phyloP scores from a whole-genome alignment of 30 jellyfish, hydroid and myxozoan genomes.

The Morbakka virulenta region DNA sequence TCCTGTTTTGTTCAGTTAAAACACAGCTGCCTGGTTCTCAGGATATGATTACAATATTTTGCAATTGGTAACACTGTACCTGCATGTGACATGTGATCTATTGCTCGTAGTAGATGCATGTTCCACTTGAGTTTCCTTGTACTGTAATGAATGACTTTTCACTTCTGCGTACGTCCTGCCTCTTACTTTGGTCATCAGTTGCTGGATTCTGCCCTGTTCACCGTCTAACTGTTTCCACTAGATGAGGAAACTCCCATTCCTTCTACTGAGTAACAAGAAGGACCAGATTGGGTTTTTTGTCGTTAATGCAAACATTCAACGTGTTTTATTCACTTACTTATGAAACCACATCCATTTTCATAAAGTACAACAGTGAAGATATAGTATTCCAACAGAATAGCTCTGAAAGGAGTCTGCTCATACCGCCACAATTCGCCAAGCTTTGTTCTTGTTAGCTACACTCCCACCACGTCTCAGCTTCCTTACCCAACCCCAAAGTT shows the following conservation, averaged over 20 bases:
- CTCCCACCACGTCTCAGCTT: too few species aligned
- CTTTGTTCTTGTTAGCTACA: too few species aligned
- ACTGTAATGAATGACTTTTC: slow-evolving; percentile 28
- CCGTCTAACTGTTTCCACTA: slow-evolving; percentile 27
- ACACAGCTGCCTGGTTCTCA: slow-evolving; percentile 37
- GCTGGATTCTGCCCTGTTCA: slow-evolving; percentile 51
- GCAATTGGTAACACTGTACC: slow-evolving; percentile 9
- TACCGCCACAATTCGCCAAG: too few species aligned
- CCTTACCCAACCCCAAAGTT: too few species aligned
- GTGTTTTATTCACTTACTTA: too few species aligned
- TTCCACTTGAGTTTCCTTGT: neutral
- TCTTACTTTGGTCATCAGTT: neutral
- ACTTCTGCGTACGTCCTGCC: slow-evolving; percentile 2
- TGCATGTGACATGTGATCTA: slow-evolving; percentile 43
- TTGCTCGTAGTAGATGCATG: slow-evolving; percentile 43
- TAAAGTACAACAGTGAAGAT: too few species aligned
- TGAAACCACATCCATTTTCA: too few species aligned
- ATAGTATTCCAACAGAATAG: too few species aligned
- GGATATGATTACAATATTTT: slow-evolving; percentile 19
- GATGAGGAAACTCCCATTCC: slow-evolving; percentile 44
- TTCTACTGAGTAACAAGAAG: slow-evolving; percentile 41
- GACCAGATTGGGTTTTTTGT: slow-evolving; percentile 58
- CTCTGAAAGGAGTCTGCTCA: too few species aligned
- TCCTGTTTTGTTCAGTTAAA: slow-evolving; percentile 46
- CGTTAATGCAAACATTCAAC: too few species aligned